Evolutionary conservation across 2,888 invertebrate species (phyloP).

Genomic region (Epinotia nisella): DNA sequence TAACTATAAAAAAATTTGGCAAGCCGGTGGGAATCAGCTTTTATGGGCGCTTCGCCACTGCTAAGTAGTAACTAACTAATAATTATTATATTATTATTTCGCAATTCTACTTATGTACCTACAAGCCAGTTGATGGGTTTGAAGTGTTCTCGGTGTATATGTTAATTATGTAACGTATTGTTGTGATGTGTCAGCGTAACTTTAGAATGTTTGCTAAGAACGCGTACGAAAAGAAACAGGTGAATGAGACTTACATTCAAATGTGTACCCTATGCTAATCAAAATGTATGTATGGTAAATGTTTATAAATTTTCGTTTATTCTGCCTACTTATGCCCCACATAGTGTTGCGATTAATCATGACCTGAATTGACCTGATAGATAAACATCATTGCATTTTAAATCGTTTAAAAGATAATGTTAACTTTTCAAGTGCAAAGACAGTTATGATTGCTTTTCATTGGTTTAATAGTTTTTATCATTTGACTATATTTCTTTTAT

Average conservation of each 20-base stretch:
- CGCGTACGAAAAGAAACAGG: neutral
- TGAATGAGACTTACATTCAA: neutral
- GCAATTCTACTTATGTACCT: too few relatives aligned
- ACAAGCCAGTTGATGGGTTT: too few relatives aligned
- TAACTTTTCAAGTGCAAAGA: conserved; percentile 10
- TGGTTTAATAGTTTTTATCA: neutral
- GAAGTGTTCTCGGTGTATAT: neutral
- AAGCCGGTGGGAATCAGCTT: too few relatives aligned
- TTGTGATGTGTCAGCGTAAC: conserved; percentile 49
- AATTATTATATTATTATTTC: too few relatives aligned
- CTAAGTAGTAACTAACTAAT: too few relatives aligned
- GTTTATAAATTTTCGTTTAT: neutral
- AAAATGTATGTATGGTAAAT: neutral
- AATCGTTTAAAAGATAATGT: conserved; percentile 20
- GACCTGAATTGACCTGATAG: conserved; percentile 34
- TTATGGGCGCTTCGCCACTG: too few relatives aligned
- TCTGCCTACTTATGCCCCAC: neutral
- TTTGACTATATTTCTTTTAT: neutral
- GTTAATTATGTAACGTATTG: conserved; percentile 46
- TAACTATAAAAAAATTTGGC: too few relatives aligned
- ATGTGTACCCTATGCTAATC: neutral
- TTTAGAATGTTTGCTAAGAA: neutral
- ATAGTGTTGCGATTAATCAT: conserved; percentile 20
- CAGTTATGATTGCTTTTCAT: conserved; percentile 25
- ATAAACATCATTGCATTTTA: conserved; percentile 28